Evolutionary conservation across 1,140 invertebrate genomes (phyloP).

Genomic region (Diorhabda carinulata): DNA sequence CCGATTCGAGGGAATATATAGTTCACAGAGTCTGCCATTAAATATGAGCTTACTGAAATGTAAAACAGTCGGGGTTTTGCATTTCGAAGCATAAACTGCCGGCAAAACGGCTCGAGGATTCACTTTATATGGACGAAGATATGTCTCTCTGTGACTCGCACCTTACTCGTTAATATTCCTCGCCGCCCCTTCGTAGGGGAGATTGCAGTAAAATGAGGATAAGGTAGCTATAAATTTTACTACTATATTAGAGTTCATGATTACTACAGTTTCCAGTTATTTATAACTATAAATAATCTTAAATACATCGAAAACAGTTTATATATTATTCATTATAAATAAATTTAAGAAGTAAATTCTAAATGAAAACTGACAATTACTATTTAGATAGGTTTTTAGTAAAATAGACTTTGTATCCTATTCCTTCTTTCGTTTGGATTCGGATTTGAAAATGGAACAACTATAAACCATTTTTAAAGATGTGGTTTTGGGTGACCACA

Average conservation of each 20-base stretch:
- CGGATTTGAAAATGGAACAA: too few species aligned
- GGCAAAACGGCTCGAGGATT: slow-evolving; percentile 48
- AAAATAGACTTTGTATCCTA: too few species aligned
- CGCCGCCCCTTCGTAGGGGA: slow-evolving; percentile 14
- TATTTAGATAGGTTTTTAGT: too few species aligned
- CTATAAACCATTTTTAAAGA: too few species aligned
- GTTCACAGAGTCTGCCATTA: slow-evolving; percentile 47
- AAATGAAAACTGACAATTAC: too few species aligned
- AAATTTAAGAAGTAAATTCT: too few species aligned
- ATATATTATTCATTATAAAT: too few species aligned
- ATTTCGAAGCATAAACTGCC: slow-evolving; percentile 49
- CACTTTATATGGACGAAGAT: slow-evolving; percentile 44
- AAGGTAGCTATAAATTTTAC: background rate
- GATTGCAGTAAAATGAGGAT: slow-evolving; percentile 3
- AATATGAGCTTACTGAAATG: slow-evolving; percentile 51
- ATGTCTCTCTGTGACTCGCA: slow-evolving; percentile 34
- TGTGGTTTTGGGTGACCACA: too few species aligned
- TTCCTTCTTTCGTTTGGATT: too few species aligned
- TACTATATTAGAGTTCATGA: background rate
- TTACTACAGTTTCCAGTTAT: too few species aligned
- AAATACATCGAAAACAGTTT: too few species aligned
- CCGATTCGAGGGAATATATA: slow-evolving; percentile 41
- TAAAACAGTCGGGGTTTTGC: slow-evolving; percentile 49
- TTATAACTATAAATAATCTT: too few species aligned
- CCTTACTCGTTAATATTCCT: slow-evolving; percentile 31